Conservation (phyloP, 2,113 vertebrate genomes). For the Atherinomorus stipes region DNA sequence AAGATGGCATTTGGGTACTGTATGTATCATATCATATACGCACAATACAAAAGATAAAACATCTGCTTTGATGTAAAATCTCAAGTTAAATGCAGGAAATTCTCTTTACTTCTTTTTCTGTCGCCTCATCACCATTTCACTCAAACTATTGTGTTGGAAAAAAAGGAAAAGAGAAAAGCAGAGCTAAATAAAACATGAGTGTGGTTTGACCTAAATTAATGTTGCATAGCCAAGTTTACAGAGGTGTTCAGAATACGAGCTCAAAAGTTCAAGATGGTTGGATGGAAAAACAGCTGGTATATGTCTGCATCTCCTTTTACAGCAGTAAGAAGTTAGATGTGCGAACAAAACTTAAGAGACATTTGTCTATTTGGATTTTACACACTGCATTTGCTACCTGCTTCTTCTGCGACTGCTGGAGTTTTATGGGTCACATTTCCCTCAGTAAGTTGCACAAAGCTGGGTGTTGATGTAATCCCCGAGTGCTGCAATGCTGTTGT, state of each 20-base stretch:
- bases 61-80: background rate
- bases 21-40: no score
- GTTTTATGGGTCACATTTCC: background rate
- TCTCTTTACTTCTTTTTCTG: background rate
- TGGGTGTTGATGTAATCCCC: background rate
- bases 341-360: no score
- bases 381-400: background rate
- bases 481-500: background rate
- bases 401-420: background rate
- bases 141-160: background rate
- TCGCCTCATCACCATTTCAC: constrained; percentile 16
- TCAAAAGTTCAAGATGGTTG: constrained; percentile 10
- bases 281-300: no score
- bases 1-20: no score
- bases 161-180: background rate
- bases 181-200: constrained; percentile 60
- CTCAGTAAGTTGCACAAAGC: background rate
- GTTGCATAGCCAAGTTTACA: constrained; percentile 62
- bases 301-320: no score
- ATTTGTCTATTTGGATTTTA: background rate
- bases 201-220: constrained; percentile 59
- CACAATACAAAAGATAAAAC: background rate
- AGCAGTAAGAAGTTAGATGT: no score
- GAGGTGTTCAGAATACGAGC: constrained; percentile 24
- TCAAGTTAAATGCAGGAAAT: background rate